Base-by-base conservation (phyloP, 64 coral and sea anemone genomes). In the Montipora sp. region DNA sequence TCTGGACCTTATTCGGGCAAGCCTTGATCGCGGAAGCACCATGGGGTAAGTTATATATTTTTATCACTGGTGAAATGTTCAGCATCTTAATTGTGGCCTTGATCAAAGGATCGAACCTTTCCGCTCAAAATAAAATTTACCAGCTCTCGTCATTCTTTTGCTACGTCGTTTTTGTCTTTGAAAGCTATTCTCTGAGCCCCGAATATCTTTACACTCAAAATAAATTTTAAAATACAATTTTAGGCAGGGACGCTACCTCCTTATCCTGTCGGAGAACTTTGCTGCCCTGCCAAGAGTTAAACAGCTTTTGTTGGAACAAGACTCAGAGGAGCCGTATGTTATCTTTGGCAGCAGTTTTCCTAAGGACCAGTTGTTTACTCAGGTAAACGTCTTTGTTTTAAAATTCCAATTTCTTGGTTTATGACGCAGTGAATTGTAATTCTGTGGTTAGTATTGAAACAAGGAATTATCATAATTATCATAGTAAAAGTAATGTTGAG, bases 221-320 rank as follows among this genome's bases (percentile, higher is more conserved):
- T 66, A 66, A 66, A 66, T 14, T 3, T 14, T 1, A 4, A 12
- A 66, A 14, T 14, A 9, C 12, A 14, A 66, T 78, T 90, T 46
- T 27, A 96, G 95, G 14, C 82, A 94, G 8, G 93, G 95, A 47
- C 95, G 95, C 13, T 96, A 96, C 75, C 69, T 93, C 7, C 58
- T 96, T 4, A 81, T 96, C 47, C 14, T 96, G 53, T 93, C 95
- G 49, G 95, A 96, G 55, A 96, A 96, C 91, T 93, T 93, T 46
- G 92, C 95, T 22, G 95, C 95, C 53, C 65, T 96, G 15, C 89
- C 82, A 57, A 90, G 93, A 19, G 45, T 96, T 80, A 88, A 96
- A 79, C 87, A 93, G 72, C 76, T 93, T 69, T 89, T 96, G 61
- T 21, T 89, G 10, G 20, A 83, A 24, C 27, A 79, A 16, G 75